These are phyloP conservation scores for Caenorhabditis sinica DNA, from an alignment of 2,888 invertebrate species.

Conservation along the genomic window DNA sequence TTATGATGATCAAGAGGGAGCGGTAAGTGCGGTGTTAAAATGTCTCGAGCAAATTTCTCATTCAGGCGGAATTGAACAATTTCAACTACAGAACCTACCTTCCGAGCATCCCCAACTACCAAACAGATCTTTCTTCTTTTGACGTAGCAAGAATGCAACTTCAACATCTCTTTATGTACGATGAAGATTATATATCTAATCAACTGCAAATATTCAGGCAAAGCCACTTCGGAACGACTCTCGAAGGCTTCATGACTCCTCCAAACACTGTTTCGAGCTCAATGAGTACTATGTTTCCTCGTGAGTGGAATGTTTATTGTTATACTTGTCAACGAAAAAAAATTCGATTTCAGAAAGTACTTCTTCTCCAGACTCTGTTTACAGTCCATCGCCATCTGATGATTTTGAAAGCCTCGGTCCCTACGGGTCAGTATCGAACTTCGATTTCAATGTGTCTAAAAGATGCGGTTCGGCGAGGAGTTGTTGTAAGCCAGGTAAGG, in stretches of 20 bases:
- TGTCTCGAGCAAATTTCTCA: not conserved
- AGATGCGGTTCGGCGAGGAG: not conserved
- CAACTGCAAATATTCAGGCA: not conserved
- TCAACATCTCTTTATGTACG: not conserved
- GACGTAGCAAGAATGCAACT: slow-evolving; percentile 5
- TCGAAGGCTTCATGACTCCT: slow-evolving; percentile 3
- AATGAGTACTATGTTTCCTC: slow-evolving; percentile 1
- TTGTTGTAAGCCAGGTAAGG: not conserved
- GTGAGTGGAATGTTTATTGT: not conserved
- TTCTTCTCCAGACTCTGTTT: not conserved
- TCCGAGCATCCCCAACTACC: not conserved
- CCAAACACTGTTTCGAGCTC: slow-evolving; percentile 14
- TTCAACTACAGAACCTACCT: not conserved
- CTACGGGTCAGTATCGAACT: not conserved
- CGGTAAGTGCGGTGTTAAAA: not conserved
- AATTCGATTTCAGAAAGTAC: not conserved
- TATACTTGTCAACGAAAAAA: too few relatives aligned
- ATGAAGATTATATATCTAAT: not conserved
- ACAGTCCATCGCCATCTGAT: not conserved
- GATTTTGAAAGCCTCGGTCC: not conserved
- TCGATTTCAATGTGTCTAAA: not conserved
- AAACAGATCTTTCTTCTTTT: not conserved
- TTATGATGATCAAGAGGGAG: not conserved
- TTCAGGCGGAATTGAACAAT: not conserved
- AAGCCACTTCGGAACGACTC: not conserved